These are phyloP conservation scores for Onychostoma macrolepis DNA, from an alignment of 2,113 vertebrate species.

Conservation along the genomic window DNA sequence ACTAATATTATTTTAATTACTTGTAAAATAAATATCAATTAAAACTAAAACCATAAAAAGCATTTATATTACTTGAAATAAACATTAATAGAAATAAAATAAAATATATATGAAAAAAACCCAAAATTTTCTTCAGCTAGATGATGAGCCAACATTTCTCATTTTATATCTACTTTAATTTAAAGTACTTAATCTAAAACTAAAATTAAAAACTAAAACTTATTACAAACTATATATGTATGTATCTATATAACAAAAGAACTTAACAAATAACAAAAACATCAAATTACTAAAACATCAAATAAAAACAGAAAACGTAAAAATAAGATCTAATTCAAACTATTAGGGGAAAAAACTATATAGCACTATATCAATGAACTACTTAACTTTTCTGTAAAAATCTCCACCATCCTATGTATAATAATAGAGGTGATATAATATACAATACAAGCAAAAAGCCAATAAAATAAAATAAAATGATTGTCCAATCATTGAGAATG, in stretches of 20 bases:
- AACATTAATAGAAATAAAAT: too few species aligned
- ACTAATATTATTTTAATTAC: neutral
- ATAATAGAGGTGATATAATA: too few species aligned
- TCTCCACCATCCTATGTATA: neutral
- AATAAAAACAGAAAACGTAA: neutral
- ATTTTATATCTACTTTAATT: neutral
- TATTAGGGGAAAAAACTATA: neutral
- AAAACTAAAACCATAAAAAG: too few species aligned
- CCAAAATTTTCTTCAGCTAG: neutral
- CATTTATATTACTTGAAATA: too few species aligned
- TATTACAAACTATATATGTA: neutral
- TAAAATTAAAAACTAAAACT: neutral
- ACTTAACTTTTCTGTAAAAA: neutral
- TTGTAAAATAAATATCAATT: too few species aligned
- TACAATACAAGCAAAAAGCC: neutral
- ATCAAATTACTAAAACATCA: neutral
- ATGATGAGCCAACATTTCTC: neutral
- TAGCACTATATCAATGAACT: too few species aligned
- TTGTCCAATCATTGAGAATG: neutral
- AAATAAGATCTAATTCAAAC: neutral
- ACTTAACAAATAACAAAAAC: neutral
- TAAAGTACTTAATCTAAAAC: neutral
- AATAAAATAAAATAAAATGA: neutral
- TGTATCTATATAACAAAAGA: neutral
- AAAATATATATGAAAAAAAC: neutral